Evolutionary conservation across 2,888 invertebrate species (phyloP).

Genomic region (Atherix ibis): DNA sequence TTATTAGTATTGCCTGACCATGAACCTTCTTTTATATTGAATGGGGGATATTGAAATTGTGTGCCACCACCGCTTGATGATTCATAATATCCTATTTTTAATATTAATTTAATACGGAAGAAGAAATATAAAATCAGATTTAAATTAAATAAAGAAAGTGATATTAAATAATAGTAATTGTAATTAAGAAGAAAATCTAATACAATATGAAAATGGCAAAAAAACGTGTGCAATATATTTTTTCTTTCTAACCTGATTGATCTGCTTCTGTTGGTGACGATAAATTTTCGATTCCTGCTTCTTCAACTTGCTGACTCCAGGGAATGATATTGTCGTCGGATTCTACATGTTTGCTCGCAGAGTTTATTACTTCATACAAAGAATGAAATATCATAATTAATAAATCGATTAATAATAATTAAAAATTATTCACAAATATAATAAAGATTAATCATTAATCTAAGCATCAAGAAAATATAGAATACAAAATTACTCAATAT

Average conservation of each 20-base stretch:
- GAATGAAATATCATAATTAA: slow-evolving; percentile 3
- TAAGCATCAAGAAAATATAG: too few relatives aligned
- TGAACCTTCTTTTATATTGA: slow-evolving; percentile 72
- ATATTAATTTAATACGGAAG: too few relatives aligned
- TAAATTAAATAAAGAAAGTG: too few relatives aligned
- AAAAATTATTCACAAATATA: too few relatives aligned
- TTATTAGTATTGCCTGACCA: slow-evolving; percentile 64
- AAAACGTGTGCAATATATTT: too few relatives aligned
- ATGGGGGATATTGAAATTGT: slow-evolving; percentile 81
- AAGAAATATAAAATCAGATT: too few relatives aligned
- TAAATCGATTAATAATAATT: neutral
- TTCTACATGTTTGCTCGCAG: slow-evolving; percentile 14
- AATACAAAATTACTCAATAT: too few relatives aligned
- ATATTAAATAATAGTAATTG: too few relatives aligned
- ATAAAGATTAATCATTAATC: too few relatives aligned
- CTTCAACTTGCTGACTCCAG: slow-evolving; percentile 33
- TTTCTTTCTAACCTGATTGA: slow-evolving; percentile 10
- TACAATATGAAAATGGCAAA: too few relatives aligned
- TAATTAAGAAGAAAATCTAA: too few relatives aligned
- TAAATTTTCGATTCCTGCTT: slow-evolving; percentile 27
- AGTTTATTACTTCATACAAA: slow-evolving; percentile 10
- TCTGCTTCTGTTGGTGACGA: slow-evolving; percentile 19
- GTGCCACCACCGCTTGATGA: slow-evolving; percentile 37
- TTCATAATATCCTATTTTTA: slow-evolving; percentile 53
- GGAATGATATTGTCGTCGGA: slow-evolving; percentile 18